Base-by-base conservation (phyloP, 2,113 vertebrate species). In the Pangasianodon gigas region DNA sequence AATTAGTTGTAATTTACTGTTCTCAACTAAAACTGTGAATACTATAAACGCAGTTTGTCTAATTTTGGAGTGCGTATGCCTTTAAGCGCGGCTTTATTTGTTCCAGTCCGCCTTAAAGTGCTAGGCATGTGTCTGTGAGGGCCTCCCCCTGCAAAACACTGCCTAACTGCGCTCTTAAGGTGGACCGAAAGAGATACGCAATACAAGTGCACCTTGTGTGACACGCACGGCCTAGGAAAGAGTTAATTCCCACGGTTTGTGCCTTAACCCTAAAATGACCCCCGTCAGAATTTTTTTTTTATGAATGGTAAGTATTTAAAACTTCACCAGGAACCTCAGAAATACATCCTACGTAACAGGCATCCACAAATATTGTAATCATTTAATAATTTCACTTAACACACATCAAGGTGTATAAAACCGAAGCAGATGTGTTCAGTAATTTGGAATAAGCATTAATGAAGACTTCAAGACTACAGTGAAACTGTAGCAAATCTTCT, bases 41-140 rank as follows among this genome's bases (percentile, higher is more conserved):
- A 29, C 4, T 21, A 14, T 21, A 48, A 62, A 44, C 54, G 26
- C 24, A 2, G 26, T 48, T 6, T 29, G 1, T 46, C 56, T 79
- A 7, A 83, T 87, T 91, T 82, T 1, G 4, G 85, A 62, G 92
- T 90, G 94, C 77, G 88, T 96, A 94, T 94, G 58, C 95, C 96
- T 96, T 96, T 96, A 96, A 93, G 95, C 90, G 88, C 74, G 80
- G 85, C 91, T 93, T 79, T 92, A 95, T 96, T 95, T 94, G 93
- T 90, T 90, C 94, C 96, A 96, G 96, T 96, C 96, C 94, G 95
- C 95, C 96, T 96, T 96, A 96, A 96, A 96, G 96, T 94, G 95
- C 95, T 94, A 95, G 93, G 95, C 96, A 94, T 96, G 95, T 95
- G 95, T 92, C 13, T 87, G 92, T 93, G 94, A 95, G 95, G 93